These are phyloP conservation scores for Zootoca vivipara DNA, from an alignment of 2,113 vertebrate genomes.

Conservation along the genomic window DNA sequence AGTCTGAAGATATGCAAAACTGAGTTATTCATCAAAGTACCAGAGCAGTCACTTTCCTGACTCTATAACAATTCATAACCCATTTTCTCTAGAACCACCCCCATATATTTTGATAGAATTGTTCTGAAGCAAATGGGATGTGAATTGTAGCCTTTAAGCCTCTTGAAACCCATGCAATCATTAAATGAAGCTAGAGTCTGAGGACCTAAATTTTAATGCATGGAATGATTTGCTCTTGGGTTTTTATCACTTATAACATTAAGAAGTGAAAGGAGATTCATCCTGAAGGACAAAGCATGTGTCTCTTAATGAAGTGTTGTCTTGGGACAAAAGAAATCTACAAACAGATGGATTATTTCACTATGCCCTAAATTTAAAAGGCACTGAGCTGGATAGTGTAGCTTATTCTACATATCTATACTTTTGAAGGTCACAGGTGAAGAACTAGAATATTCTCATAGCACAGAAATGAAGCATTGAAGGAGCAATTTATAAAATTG, in stretches of 20 bases:
- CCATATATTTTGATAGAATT: not conserved
- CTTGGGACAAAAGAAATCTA: constrained; percentile 49
- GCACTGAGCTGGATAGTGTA: constrained; percentile 2
- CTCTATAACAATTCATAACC: not conserved
- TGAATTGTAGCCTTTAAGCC: constrained; percentile 33
- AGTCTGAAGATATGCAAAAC: not conserved
- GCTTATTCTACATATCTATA: constrained; percentile 28
- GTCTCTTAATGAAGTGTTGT: constrained; percentile 59
- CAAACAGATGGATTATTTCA: constrained; percentile 55
- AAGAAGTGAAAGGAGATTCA: constrained; percentile 63
- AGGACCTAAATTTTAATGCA: constrained; percentile 57
- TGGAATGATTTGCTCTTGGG: constrained; percentile 42
- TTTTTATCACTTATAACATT: constrained; percentile 59
- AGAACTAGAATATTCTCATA: constrained; percentile 12
- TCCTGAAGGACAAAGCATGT: constrained; percentile 55
- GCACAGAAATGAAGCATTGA: not conserved
- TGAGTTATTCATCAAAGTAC: not conserved
- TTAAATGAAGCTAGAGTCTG: constrained; percentile 32
- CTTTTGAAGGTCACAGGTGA: constrained; percentile 51
- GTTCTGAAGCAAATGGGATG: not conserved
- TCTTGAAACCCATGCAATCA: constrained; percentile 45
- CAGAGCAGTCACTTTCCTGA: not conserved
- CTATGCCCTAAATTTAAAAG: constrained; percentile 51
- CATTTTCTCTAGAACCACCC: not conserved
- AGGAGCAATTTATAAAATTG: not conserved